Base-by-base conservation (phyloP, 2,797 vertebrate species). In the Leptodactylus fallax region DNA sequence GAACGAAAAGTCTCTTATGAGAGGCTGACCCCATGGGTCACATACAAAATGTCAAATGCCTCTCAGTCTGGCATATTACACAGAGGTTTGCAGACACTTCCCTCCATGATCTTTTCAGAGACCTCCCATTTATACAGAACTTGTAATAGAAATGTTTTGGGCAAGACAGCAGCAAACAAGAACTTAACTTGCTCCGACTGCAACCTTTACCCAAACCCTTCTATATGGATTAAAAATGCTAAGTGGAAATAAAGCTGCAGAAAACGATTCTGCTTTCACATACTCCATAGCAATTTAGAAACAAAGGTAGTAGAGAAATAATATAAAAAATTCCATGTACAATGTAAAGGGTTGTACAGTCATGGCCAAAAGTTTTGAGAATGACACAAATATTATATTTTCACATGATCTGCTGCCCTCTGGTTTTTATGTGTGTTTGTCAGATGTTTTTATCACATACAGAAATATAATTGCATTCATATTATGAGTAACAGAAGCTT, bases 11-110 rank as follows among this genome's bases (percentile, higher is more conserved):
- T n/a, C 56, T 58, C n/a, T 78, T 61, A 90, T 81, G 60, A 89
- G 89, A 82, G 65, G n/a, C 77, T 84, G 79, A 88, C 25, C 84
- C 86, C 23, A 0, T 3, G 0, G 4, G 81, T 65, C 61, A 1
- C 47, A 78, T 36, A 49, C 27, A 77, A 91, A 92, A 90, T 79
- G 83, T 84, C 87, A 90, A 87, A 80, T 80, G 83, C 61, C 74
- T 84, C 89, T 84, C 83, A 80, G 90, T n/a, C 77, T 21, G 23
- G 78, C 85, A 89, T 53, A 91, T 85, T 65, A 36, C 53, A 21
- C 13, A 45, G 67, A 82, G 74, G 0, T 6, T 45, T 58, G 72
- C 87, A 89, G 88, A 91, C 69, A 13, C 19, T 87, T 90, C 90
- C 79, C 74, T 60, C 79, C 10, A 19, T 36, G 71, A 81, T 80